Percentiles rank a stretch among this genome's conserved stretches.
These are phyloP conservation scores for Tenualosa ilisha DNA, from an alignment of 2,797 vertebrate genomes.

Conservation along the genomic window DNA sequence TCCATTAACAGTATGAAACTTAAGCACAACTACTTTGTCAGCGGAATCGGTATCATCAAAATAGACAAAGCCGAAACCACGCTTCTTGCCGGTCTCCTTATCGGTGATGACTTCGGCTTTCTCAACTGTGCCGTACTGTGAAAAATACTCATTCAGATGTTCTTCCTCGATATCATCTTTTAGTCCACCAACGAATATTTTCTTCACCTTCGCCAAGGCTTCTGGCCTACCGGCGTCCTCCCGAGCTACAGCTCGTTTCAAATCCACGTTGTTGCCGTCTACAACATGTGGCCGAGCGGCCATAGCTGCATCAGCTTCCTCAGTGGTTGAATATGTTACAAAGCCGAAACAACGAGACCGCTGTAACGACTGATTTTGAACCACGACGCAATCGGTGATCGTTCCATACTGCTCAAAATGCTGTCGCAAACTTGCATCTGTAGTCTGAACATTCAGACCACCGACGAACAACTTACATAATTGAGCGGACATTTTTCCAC, in stretches of 20 bases:
- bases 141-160: constrained; percentile 79
- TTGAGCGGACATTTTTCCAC: constrained; percentile 72
- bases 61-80: constrained; percentile 83
- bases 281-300: constrained; percentile 80
- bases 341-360: constrained; percentile 83
- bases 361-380: constrained; percentile 78
- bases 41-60: constrained; percentile 81
- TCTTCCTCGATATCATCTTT: constrained; percentile 79
- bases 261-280: constrained; percentile 82
- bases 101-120: constrained; percentile 82
- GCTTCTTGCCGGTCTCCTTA: constrained; percentile 82
- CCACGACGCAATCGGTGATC: constrained; percentile 83
- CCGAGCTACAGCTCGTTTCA: constrained; percentile 82
- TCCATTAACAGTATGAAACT: constrained; percentile 82
- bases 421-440: constrained; percentile 78
- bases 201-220: constrained; percentile 83
- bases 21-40: constrained; percentile 81
- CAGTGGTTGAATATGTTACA: constrained; percentile 79
- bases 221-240: constrained; percentile 82
- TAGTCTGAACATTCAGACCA: constrained; percentile 82
- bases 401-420: constrained; percentile 82
- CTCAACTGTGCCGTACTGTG: constrained; percentile 80
- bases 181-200: constrained; percentile 81
- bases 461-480: constrained; percentile 83
- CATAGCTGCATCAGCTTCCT: constrained; percentile 82